These are phyloP conservation scores for Dinocampus coccinellae DNA, from an alignment of 2,888 invertebrate species.

Conservation along the genomic window DNA sequence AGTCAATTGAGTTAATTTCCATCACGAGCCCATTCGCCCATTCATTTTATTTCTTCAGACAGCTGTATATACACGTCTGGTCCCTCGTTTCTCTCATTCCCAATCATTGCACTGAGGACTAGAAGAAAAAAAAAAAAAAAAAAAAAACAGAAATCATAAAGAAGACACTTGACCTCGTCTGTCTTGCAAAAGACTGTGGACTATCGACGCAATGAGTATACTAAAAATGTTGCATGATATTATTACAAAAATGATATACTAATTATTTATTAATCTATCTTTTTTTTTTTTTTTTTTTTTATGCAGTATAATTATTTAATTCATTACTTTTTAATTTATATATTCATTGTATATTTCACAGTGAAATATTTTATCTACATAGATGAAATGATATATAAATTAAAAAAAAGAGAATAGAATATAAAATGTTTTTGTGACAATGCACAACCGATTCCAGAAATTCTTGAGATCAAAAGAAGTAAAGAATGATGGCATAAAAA, in stretches of 20 bases:
- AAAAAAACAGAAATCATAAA: not conserved
- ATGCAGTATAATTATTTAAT: too few species aligned
- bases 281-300: too few species aligned
- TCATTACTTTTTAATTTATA: too few species aligned
- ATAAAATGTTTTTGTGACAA: not conserved
- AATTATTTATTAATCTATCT: slow-evolving; percentile 7
- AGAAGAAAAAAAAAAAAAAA: not conserved
- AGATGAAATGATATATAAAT: not conserved
- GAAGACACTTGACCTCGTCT: slow-evolving; percentile 27
- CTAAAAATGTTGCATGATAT: not conserved
- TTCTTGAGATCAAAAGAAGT: not conserved
- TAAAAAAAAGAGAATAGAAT: not conserved
- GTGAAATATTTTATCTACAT: not conserved
- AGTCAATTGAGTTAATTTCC: slow-evolving; percentile 21
- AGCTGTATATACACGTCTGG: not conserved
- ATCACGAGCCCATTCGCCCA: not conserved
- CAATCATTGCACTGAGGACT: not conserved
- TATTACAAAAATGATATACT: not conserved
- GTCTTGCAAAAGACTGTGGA: slow-evolving; percentile 8
- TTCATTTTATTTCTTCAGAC: not conserved
- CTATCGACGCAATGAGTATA: not conserved
- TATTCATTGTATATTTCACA: not conserved
- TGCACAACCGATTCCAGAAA: slow-evolving; percentile 10
- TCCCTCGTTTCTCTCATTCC: not conserved
- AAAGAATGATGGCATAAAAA: not conserved